Base-by-base conservation (phyloP, 2,113 vertebrate genomes). In the Heterocephalus glaber region DNA sequence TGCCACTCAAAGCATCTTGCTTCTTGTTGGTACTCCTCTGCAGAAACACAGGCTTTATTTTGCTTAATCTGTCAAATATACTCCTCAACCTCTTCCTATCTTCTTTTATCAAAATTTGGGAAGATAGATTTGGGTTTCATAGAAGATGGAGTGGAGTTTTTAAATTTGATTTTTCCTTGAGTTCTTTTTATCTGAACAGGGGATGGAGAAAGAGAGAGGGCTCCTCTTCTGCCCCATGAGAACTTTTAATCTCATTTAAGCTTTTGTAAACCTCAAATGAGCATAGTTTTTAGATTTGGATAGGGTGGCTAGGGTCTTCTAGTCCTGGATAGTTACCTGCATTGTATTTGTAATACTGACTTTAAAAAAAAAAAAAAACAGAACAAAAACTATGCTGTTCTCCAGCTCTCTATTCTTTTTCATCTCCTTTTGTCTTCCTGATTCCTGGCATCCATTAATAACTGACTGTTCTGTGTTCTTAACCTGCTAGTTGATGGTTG, bases 1-100 rank as follows among this genome's bases (percentile, higher is more conserved):
- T 24, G 0, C 28, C 1, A 56, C 28, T 35, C 28, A 6, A 1
- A 33, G 5, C 4, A 0, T 14, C 24, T 56, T n/a, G 19, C 74
- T 47, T 30, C 33, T 68, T 33, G 0, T 10, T 17, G 1, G 44
- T 1, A 14, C 33, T 47, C 44, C 16, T 63, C 30, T 35, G 38
- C 17, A 58, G 41, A 77, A 47, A 17, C 4, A 9, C 3, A 22
- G 76, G 54, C 70, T 79, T 60, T 24, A 1, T 52, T 38, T 2
- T 7, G 1, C 20, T 28, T 63, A 24, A 1, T 35, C n/a, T 2
- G 8, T 38, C 19, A 11, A 5, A n/a, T 38, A 28, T 35, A 14
- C 16, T 16, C 41, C 26, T 49, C 24, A 33, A 24, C 20, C 41
- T 41, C 12, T 33, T 24, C 14, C 24, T 38, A 17, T 83, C 54